Percentiles rank a stretch among this genome's conserved stretches.
These are phyloP conservation scores for Macrotus californicus DNA, from an alignment of 2,113 vertebrate genomes.

Conservation along the genomic window DNA sequence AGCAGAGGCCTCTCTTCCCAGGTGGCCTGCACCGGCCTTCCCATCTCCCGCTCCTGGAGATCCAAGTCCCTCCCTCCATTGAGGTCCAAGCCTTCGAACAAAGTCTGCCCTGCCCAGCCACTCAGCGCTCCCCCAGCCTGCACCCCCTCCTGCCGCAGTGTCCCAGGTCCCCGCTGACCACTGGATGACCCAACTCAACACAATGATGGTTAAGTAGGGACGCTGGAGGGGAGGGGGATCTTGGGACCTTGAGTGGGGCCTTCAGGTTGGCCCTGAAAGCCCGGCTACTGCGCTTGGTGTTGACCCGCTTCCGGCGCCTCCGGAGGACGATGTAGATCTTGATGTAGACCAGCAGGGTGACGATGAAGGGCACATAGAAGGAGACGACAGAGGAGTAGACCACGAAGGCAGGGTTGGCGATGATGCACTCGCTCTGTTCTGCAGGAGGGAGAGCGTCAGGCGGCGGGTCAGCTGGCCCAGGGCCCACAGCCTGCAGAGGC, in stretches of 20 bases:
- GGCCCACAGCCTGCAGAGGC: not conserved
- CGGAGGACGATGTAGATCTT: slow-evolving; percentile 87
- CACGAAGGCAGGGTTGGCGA: slow-evolving; percentile 86
- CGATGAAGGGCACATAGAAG: slow-evolving; percentile 89
- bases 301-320: slow-evolving; percentile 84
- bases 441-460: slow-evolving; percentile 46
- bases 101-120: not conserved
- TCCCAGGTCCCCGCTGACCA: not conserved
- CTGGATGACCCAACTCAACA: not conserved
- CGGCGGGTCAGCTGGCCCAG: not conserved
- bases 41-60: not conserved
- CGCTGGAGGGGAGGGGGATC: not conserved
- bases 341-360: slow-evolving; percentile 87
- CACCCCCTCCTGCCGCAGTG: not conserved
- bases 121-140: not conserved
- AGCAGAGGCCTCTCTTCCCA: not conserved
- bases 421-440: slow-evolving; percentile 86
- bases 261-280: slow-evolving; percentile 74
- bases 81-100: not conserved
- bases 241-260: slow-evolving; percentile 79
- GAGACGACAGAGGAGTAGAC: slow-evolving; percentile 88
- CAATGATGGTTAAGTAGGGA: not conserved
- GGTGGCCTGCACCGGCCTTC: fast-evolving
- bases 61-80: fast-evolving
- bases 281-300: slow-evolving; percentile 83